Base-by-base conservation (phyloP, 2,113 vertebrate species). In the Antechinus flavipes region DNA sequence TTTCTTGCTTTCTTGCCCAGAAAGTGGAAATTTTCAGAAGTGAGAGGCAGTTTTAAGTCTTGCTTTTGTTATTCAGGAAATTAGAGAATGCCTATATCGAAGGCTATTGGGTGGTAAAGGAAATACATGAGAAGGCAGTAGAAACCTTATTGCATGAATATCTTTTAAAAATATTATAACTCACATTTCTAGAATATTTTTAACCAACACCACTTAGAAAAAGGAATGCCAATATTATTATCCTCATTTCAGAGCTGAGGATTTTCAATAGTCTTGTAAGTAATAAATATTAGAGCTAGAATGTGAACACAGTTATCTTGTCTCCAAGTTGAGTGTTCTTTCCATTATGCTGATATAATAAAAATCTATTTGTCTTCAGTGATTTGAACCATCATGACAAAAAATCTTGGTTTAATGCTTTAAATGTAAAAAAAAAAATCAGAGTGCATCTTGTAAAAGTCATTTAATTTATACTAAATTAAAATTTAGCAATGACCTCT, bases 41-140 rank as follows among this genome's bases (percentile, higher is more conserved):
- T 93, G 55, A 68, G 1, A 26, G 30, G 22, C 58, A 49, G 10
- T 95, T 91, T 94, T 30, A 92, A 52, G 47, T 55, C 42, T 56
- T n/a, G 5, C 30, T 91, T 93, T 91, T 94, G 56, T 96, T 84
- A 49, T 90, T 93, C 25, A 26, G 54, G 93, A 90, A 84, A 96
- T 91, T 93, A 90, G 24, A 95, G 95, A 91, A 30, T 42, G 58
- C 42, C 23, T 25, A 9, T 47, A 22, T 84, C 0, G n/a, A 68
- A 93, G 97, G 47, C 35, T n/a, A 2, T 84, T 25, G 93, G 50
- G 10, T 35, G 46, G 2, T 90, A 49, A 95, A 94, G 89, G 90
- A 25, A 0, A 90, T 50, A 49, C 27, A 50, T 76, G 49, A 50
- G 27, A 42, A 89, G 23, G 50, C 19, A 23, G 0, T 30, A 76